A percentile compares a stretch with the other conserved stretches of the same genome.
Evolutionary conservation across 2,797 vertebrate genomes (phyloP).

Genomic region (Amblyraja radiata): DNA sequence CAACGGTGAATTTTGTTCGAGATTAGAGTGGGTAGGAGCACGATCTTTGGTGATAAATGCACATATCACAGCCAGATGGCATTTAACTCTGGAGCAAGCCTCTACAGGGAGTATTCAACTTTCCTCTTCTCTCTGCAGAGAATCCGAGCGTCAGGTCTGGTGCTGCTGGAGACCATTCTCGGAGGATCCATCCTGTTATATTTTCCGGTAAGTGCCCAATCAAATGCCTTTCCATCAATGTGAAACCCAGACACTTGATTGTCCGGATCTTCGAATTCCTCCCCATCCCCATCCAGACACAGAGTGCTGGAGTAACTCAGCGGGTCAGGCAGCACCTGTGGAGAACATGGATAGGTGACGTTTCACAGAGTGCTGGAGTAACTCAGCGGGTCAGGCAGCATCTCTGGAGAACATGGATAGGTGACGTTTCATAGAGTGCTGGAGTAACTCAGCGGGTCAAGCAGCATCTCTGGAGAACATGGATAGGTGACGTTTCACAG

Average conservation of each 20-base stretch:
- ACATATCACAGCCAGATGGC: background rate
- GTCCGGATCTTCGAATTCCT: background rate
- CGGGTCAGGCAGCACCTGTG: no score
- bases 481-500: no score
- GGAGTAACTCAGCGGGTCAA: no score
- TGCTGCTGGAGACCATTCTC: constrained; percentile 84
- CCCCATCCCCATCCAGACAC: background rate
- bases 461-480: no score
- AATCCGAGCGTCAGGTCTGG: constrained; percentile 76
- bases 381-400: no score
- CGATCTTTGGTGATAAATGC: background rate
- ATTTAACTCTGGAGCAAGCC: no score
- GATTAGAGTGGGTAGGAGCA: background rate
- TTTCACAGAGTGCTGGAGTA: no score
- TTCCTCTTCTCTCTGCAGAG: constrained; percentile 55
- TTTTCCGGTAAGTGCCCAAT: constrained; percentile 77
- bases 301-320: no score
- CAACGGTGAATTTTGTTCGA: background rate
- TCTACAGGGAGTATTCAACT: background rate
- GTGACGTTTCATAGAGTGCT: no score
- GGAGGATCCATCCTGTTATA: constrained; percentile 91
- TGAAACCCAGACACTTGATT: background rate
- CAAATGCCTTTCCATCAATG: background rate
- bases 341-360: no score
- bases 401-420: no score